These are phyloP conservation scores for Drosophila putrida DNA, from an alignment of 2,888 invertebrate genomes.

Conservation along the genomic window DNA sequence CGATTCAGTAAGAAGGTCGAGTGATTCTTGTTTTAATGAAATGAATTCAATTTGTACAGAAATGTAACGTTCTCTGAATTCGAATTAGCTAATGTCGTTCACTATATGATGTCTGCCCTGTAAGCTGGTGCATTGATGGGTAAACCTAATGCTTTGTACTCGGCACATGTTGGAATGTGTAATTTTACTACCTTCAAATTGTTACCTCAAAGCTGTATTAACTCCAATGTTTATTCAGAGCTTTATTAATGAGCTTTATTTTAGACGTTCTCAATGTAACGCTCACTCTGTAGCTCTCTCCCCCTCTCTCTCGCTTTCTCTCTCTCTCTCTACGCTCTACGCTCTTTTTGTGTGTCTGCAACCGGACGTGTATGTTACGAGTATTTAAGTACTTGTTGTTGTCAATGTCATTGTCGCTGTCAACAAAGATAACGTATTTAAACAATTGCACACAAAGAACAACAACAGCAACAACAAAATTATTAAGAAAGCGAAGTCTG, in stretches of 20 bases:
- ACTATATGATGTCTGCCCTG: background rate
- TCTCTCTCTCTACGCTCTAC: conserved; percentile 1
- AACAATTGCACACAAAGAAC: conserved; percentile 38
- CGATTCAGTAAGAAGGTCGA: background rate
- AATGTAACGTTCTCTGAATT: background rate
- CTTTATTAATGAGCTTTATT: background rate
- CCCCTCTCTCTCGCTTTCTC: background rate
- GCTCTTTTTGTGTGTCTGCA: background rate
- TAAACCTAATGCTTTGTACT: background rate
- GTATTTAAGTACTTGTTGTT: conserved; percentile 32
- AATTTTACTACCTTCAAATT: conserved; percentile 9
- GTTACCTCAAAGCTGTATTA: conserved; percentile 13
- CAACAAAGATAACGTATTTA: conserved; percentile 50
- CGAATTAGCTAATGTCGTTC: background rate
- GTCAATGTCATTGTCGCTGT: conserved; percentile 23
- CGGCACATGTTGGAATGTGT: conserved; percentile 17
- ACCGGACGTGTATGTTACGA: conserved; percentile 36
- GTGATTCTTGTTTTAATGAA: background rate
- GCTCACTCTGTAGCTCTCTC: background rate
- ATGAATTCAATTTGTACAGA: background rate
- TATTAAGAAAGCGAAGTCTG: conserved; percentile 6
- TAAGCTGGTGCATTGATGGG: background rate
- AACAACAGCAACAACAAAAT: conserved; percentile 12
- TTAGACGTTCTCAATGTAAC: background rate
- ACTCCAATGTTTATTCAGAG: conserved; percentile 9